Percentiles rank a stretch among this genome's conserved stretches.
Evolutionary conservation across 2,113 vertebrate genomes (phyloP).

Genomic region (Nothocercus julius): DNA sequence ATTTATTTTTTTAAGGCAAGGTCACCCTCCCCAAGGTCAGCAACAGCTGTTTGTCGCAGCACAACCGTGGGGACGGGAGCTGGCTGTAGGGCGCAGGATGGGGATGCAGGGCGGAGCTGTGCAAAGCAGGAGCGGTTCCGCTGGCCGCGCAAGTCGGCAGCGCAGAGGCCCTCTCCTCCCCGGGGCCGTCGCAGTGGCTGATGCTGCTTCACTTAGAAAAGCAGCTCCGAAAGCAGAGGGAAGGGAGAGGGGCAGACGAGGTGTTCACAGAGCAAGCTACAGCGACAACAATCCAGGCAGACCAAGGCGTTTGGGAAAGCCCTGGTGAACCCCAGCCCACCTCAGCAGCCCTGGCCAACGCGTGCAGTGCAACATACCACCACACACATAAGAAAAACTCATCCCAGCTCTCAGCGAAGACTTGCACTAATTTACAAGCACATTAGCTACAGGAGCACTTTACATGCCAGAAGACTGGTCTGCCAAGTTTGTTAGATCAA

Average conservation of each 20-base stretch:
- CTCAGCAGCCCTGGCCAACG: background rate
- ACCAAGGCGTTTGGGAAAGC: background rate
- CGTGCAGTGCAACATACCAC: background rate
- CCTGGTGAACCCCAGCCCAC: background rate
- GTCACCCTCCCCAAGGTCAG: background rate
- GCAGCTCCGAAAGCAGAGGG: background rate
- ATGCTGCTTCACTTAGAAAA: background rate
- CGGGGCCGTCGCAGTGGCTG: too few species aligned
- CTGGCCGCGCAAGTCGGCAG: background rate
- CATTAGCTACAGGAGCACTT: background rate
- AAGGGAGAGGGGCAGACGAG: background rate
- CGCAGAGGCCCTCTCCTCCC: background rate
- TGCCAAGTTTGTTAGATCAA: slow-evolving; percentile 39
- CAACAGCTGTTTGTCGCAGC: background rate
- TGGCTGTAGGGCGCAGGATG: background rate
- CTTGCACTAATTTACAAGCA: background rate
- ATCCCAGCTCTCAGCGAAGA: slow-evolving; percentile 22
- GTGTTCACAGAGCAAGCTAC: background rate
- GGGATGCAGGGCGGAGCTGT: background rate
- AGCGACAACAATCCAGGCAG: background rate
- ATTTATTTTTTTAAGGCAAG: background rate
- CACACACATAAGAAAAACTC: background rate
- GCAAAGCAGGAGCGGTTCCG: background rate
- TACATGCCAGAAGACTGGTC: slow-evolving; percentile 7
- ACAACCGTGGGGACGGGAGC: background rate